Conservation (phyloP, 2,888 invertebrate species). For the Eudemis profundana region DNA sequence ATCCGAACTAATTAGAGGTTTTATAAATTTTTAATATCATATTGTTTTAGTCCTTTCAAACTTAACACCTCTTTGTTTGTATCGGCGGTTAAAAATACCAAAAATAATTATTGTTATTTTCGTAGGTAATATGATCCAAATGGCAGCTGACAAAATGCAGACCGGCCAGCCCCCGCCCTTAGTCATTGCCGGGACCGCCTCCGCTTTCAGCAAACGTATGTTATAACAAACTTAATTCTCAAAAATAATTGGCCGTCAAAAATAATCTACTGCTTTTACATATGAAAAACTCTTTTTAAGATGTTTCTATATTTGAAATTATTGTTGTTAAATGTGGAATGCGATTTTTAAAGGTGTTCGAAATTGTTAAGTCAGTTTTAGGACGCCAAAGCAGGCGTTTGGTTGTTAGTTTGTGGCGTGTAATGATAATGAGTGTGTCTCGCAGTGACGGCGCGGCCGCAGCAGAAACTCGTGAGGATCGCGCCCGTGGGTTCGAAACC, state of each 20-base stretch:
- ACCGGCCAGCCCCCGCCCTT: constrained; percentile 61
- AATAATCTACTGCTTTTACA: neutral
- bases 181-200: constrained; percentile 54
- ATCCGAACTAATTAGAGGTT: no score
- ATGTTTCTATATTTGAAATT: constrained; percentile 48
- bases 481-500: constrained; percentile 65
- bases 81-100: neutral
- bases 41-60: no score
- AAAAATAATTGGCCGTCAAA: neutral
- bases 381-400: neutral
- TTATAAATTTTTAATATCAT: no score
- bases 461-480: constrained; percentile 73
- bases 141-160: constrained; percentile 63
- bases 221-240: neutral
- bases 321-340: constrained; percentile 45
- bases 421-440: neutral
- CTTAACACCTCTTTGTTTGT: no score
- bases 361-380: constrained; percentile 40
- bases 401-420: no score
- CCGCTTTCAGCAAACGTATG: constrained; percentile 58
- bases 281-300: constrained; percentile 24
- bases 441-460: constrained; percentile 60
- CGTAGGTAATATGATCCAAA: constrained; percentile 70
- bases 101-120: no score
- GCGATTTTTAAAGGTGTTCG: constrained; percentile 40